Evolutionary conservation across 2,113 vertebrate genomes (phyloP).

Genomic region (Alligator mississippiensis): DNA sequence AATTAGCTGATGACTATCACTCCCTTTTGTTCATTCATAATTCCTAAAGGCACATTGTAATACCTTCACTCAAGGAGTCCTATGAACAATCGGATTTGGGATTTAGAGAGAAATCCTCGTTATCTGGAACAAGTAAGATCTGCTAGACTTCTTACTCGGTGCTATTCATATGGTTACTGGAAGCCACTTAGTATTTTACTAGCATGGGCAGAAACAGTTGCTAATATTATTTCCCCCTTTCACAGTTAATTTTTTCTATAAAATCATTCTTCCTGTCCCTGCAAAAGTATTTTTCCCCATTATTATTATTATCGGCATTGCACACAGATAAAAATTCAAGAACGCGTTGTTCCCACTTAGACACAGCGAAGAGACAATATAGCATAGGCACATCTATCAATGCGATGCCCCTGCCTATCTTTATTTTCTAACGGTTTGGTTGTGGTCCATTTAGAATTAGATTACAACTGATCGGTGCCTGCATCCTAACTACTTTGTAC

Average conservation of each 20-base stretch:
- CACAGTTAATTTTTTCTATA: background rate
- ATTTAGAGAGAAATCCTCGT: conserved; percentile 7
- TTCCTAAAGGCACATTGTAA: background rate
- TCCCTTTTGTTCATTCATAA: background rate
- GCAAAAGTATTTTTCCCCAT: conserved; percentile 7
- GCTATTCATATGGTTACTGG: background rate
- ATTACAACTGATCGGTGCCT: conserved; percentile 40
- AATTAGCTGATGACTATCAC: conserved; percentile 29
- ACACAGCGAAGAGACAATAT: conserved; percentile 8
- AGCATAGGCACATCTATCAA: conserved; percentile 7
- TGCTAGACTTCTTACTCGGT: background rate
- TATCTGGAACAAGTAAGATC: conserved; percentile 18
- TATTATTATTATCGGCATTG: conserved; percentile 45
- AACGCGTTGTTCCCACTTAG: conserved; percentile 41
- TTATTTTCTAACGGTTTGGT: conserved; percentile 36
- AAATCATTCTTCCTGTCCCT: conserved; percentile 19
- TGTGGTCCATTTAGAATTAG: conserved; percentile 63
- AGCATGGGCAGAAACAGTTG: background rate
- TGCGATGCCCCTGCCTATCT: conserved; percentile 27
- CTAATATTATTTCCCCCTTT: conserved; percentile 22
- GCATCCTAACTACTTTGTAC: conserved; percentile 45
- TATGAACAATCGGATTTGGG: conserved; percentile 25
- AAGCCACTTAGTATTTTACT: conserved; percentile 25
- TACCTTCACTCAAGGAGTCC: background rate
- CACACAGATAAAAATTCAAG: conserved; percentile 30